phyloP scores from a whole-genome alignment of 1,140 invertebrate species.

The Polypedilum vanderplanki region DNA sequence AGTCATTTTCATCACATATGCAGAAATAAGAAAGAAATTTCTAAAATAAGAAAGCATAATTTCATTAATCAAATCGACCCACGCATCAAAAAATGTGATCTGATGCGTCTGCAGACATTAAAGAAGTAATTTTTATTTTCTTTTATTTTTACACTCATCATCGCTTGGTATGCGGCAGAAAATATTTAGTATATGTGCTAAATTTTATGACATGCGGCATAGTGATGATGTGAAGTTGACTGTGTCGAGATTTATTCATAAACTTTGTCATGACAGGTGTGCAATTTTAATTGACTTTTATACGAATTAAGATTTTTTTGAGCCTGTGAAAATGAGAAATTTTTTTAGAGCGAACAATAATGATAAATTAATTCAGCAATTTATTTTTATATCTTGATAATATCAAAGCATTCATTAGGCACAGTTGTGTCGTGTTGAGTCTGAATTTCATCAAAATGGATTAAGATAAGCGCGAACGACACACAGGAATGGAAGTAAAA shows the following conservation, averaged over 20 bases:
- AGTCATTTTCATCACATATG: no score
- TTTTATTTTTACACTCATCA: neutral
- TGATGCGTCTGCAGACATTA: conserved; percentile 10
- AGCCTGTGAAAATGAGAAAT: neutral
- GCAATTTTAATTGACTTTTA: conserved; percentile 9
- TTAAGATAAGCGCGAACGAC: no score
- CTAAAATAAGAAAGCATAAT: neutral
- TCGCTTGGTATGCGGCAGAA: neutral
- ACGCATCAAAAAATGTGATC: conserved; percentile 1
- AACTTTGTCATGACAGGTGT: conserved; percentile 14
- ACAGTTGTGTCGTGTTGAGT: no score
- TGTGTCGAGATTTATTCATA: neutral
- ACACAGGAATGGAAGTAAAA: no score
- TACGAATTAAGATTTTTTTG: neutral
- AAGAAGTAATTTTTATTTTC: neutral
- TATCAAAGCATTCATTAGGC: no score
- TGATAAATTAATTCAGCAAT: no score
- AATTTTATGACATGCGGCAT: conserved; percentile 12
- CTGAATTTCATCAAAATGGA: no score
- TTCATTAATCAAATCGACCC: conserved; percentile 22
- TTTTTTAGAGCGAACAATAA: neutral
- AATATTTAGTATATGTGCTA: conserved; percentile 3
- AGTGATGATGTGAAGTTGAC: neutral
- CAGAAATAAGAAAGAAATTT: no score
- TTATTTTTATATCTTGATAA: no score